Evolutionary conservation across 1,140 invertebrate genomes (phyloP).

Genomic region (Chrysopa pallens): DNA sequence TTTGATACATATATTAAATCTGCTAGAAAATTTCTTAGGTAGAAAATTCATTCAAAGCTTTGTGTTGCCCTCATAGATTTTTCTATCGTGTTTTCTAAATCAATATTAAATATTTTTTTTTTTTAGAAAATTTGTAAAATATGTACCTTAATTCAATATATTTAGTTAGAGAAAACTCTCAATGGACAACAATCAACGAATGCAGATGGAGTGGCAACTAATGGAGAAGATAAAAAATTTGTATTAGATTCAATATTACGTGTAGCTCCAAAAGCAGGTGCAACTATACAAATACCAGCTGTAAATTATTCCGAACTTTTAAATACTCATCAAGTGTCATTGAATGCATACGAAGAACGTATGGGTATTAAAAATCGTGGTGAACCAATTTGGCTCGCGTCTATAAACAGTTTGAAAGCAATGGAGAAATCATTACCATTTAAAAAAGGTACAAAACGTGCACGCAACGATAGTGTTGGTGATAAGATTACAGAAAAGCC

Average conservation of each 20-base stretch:
- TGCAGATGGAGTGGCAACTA: neutral
- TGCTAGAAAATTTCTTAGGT: no score
- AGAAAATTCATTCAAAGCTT: no score
- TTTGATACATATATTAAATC: no score
- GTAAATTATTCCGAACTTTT: constrained; percentile 53
- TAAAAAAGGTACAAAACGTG: constrained; percentile 23
- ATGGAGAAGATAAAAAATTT: neutral
- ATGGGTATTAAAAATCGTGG: constrained; percentile 34
- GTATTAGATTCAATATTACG: constrained; percentile 17
- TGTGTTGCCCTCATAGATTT: no score
- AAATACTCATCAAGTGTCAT: constrained; percentile 52
- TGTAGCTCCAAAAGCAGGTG: constrained; percentile 30
- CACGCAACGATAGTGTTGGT: constrained; percentile 32
- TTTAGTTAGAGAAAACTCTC: no score
- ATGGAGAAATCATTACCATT: neutral
- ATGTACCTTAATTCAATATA: no score
- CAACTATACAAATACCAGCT: constrained; percentile 44
- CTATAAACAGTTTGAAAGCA: constrained; percentile 2
- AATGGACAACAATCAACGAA: no score
- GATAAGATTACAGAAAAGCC: constrained; percentile 13
- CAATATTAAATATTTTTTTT: no score
- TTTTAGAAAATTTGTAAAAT: no score
- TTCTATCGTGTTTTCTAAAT: no score
- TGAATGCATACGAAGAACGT: constrained; percentile 50
- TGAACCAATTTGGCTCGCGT: constrained; percentile 11